Evolutionary conservation across 1,140 invertebrate species (phyloP).

Genomic region (Drosophila teissieri): DNA sequence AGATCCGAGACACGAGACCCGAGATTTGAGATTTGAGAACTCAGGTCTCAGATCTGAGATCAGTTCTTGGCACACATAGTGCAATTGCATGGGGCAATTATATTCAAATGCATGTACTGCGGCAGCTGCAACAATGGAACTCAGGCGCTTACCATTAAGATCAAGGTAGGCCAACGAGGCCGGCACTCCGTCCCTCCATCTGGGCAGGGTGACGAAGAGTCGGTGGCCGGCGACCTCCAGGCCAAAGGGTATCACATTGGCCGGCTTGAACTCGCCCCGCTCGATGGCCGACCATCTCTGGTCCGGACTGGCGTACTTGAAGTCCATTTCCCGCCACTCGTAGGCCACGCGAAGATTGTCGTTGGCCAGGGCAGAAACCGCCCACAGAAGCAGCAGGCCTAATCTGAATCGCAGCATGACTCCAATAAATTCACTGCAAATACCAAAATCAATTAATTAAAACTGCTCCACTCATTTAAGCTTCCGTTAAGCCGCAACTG

Average conservation of each 20-base stretch:
- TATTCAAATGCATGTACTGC: slow-evolving; percentile 9
- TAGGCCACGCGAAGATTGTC: slow-evolving; percentile 88
- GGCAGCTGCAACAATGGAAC: slow-evolving; percentile 39
- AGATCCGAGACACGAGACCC: slow-evolving; percentile 33
- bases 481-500: slow-evolving; percentile 38
- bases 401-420: slow-evolving; percentile 24
- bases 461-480: slow-evolving; percentile 19
- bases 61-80: slow-evolving; percentile 52
- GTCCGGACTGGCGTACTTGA: slow-evolving; percentile 86
- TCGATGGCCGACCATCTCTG: slow-evolving; percentile 86
- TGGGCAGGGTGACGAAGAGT: slow-evolving; percentile 89
- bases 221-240: slow-evolving; percentile 88
- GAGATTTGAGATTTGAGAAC: slow-evolving; percentile 22
- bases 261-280: slow-evolving; percentile 86
- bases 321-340: slow-evolving; percentile 90
- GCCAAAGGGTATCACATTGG: slow-evolving; percentile 90
- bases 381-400: slow-evolving; percentile 45
- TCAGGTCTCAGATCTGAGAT: slow-evolving; percentile 32
- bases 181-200: slow-evolving; percentile 90
- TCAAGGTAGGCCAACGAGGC: slow-evolving; percentile 90
- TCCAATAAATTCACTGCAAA: slow-evolving; percentile 44
- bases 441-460: slow-evolving; percentile 31
- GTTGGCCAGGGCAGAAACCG: slow-evolving; percentile 78
- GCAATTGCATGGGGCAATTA: slow-evolving; percentile 43
- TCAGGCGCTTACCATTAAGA: slow-evolving; percentile 87